Conservation (phyloP, 1,140 invertebrate genomes). For the Neoseiulus cucumeris region DNA sequence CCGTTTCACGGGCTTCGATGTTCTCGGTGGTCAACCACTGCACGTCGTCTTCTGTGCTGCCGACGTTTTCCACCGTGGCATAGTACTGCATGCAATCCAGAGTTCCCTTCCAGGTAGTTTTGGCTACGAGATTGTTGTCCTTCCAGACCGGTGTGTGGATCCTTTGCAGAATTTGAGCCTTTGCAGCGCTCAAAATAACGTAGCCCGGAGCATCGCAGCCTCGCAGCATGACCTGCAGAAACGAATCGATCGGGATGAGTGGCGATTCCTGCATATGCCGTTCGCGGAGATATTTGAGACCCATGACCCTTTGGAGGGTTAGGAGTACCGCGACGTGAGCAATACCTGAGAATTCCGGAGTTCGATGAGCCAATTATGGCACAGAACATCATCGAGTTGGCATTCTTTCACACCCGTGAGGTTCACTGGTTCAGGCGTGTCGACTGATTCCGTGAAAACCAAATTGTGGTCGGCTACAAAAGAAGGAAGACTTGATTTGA, state of each 20-base stretch:
- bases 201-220: slow-evolving; percentile 90
- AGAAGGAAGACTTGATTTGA: not conserved
- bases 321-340: not conserved
- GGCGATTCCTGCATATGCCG: too few relatives aligned
- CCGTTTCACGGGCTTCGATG: slow-evolving; percentile 48
- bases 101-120: slow-evolving; percentile 82
- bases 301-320: not conserved
- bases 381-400: slow-evolving; percentile 61
- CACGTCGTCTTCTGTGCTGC: slow-evolving; percentile 49
- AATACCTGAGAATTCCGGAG: slow-evolving; percentile 16
- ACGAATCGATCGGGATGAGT: too few relatives aligned
- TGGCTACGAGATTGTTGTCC: slow-evolving; percentile 63
- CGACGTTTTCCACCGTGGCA: slow-evolving; percentile 70
- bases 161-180: slow-evolving; percentile 74
- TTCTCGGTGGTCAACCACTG: slow-evolving; percentile 86
- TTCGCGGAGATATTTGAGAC: too few relatives aligned
- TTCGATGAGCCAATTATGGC: slow-evolving; percentile 83
- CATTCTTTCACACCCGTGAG: slow-evolving; percentile 50
- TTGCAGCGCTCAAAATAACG: slow-evolving; percentile 83
- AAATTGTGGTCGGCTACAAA: not conserved
- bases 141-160: slow-evolving; percentile 80
- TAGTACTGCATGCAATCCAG: slow-evolving; percentile 98
- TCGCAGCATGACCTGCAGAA: slow-evolving; percentile 64
- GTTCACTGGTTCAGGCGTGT: not conserved
- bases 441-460: slow-evolving; percentile 52